A percentile compares a stretch with the other conserved stretches of the same genome.
These are phyloP conservation scores for Myiozetetes cayanensis DNA, from an alignment of 2,113 vertebrate species.

Conservation along the genomic window DNA sequence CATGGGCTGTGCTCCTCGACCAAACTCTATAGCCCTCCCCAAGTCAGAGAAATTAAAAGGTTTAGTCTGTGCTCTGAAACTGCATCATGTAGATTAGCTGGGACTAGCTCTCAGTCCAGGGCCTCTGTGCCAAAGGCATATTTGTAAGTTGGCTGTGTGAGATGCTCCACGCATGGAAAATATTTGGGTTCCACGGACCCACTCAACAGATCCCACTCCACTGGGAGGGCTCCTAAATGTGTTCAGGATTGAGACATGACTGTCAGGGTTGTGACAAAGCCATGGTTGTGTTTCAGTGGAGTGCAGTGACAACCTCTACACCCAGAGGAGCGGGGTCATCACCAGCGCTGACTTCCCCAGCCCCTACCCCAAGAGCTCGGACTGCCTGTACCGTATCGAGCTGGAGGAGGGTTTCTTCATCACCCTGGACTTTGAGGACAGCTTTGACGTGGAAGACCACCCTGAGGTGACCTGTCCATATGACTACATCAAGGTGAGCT, in stretches of 20 bases:
- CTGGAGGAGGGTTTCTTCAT: slow-evolving; percentile 88
- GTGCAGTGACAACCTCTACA: slow-evolving; percentile 88
- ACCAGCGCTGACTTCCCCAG: slow-evolving; percentile 86
- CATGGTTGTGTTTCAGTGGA: slow-evolving; percentile 80
- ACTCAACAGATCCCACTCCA: background rate
- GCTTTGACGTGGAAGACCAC: slow-evolving; percentile 92
- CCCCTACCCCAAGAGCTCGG: slow-evolving; percentile 91
- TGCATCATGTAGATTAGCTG: background rate
- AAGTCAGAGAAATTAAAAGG: background rate
- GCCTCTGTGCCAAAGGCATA: background rate
- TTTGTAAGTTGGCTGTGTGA: background rate
- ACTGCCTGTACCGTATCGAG: slow-evolving; percentile 85
- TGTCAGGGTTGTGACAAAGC: background rate
- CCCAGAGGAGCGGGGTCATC: slow-evolving; percentile 82
- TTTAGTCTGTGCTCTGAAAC: background rate
- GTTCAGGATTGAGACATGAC: background rate
- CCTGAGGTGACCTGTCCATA: slow-evolving; percentile 91
- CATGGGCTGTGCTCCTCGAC: background rate
- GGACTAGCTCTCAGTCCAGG: background rate
- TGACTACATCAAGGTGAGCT: slow-evolving; percentile 88
- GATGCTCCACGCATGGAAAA: background rate
- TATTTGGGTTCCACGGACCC: background rate
- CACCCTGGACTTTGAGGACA: slow-evolving; percentile 84
- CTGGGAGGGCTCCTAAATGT: background rate
- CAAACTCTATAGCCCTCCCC: background rate